Evolutionary conservation across 2,113 vertebrate genomes (phyloP).

Genomic region (Sciurus niger): DNA sequence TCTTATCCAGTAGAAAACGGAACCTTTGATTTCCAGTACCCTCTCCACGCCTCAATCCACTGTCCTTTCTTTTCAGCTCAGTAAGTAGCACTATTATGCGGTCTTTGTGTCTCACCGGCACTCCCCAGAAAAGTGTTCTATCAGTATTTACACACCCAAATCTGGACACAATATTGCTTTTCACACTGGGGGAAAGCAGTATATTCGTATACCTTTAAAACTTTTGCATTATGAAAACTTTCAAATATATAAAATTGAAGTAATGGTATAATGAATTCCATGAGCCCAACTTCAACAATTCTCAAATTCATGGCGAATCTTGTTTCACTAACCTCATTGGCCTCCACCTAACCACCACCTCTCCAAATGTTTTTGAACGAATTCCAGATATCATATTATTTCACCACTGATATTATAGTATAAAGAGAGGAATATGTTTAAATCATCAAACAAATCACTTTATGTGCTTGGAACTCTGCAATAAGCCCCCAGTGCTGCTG

Average conservation of each 20-base stretch:
- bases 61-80: neutral
- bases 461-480: neutral
- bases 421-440: neutral
- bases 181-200: neutral
- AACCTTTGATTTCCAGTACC: neutral
- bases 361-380: neutral
- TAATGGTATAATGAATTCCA: neutral
- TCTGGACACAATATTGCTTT: neutral
- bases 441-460: slow-evolving; percentile 12
- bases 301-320: neutral
- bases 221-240: neutral
- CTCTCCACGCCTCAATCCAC: neutral
- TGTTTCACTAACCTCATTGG: neutral
- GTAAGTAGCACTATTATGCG: neutral
- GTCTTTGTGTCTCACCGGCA: neutral
- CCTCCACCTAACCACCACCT: neutral
- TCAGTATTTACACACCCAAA: neutral
- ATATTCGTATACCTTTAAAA: neutral
- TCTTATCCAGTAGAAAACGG: neutral
- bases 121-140: neutral
- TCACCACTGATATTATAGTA: neutral
- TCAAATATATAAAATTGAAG: neutral
- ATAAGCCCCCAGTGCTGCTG: neutral
- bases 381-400: slow-evolving; percentile 1
- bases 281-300: neutral